phyloP scores from a whole-genome alignment of 2,797 vertebrate genomes.

The Enteromius argenteus region DNA sequence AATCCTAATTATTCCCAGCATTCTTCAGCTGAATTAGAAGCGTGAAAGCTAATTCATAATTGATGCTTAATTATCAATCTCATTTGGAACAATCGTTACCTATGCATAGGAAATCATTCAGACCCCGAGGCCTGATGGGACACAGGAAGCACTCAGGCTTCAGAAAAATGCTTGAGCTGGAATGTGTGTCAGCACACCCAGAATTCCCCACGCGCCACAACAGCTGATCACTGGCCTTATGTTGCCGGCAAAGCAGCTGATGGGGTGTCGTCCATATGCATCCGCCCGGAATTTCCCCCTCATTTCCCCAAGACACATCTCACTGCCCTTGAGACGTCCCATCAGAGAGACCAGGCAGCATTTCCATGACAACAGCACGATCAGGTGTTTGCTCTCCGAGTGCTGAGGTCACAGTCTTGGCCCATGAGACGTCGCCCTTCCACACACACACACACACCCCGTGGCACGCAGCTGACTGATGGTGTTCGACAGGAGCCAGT shows the following conservation, averaged over 20 bases:
- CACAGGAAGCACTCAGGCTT: slow-evolving; percentile 26
- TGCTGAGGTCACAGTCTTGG: slow-evolving; percentile 25
- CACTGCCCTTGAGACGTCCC: slow-evolving; percentile 22
- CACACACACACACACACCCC: not conserved
- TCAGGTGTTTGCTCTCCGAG: slow-evolving; percentile 34
- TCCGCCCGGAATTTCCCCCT: slow-evolving; percentile 34
- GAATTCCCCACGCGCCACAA: slow-evolving; percentile 13
- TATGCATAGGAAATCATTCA: slow-evolving; percentile 38
- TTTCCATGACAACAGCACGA: slow-evolving; percentile 40
- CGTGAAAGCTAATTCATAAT: slow-evolving; percentile 30
- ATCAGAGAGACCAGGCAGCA: slow-evolving; percentile 7
- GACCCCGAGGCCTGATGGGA: slow-evolving; percentile 11
- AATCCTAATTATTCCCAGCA: slow-evolving; percentile 25
- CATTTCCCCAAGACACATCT: slow-evolving; percentile 39
- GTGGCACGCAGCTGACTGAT: slow-evolving; percentile 22
- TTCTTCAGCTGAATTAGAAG: slow-evolving; percentile 17
- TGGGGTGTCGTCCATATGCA: slow-evolving; percentile 16
- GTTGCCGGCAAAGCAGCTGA: slow-evolving; percentile 21
- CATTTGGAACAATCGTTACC: slow-evolving; percentile 5
- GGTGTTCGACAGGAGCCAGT: slow-evolving; percentile 46
- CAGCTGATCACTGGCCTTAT: slow-evolving; percentile 18
- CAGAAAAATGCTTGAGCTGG: slow-evolving; percentile 61
- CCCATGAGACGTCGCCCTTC: not conserved
- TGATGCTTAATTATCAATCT: slow-evolving; percentile 44
- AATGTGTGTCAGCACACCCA: slow-evolving; percentile 39